Percentiles rank a stretch among this genome's conserved stretches.
Evolutionary conservation across 2,113 vertebrate species (phyloP).

Genomic region (Connochaetes taurinus): DNA sequence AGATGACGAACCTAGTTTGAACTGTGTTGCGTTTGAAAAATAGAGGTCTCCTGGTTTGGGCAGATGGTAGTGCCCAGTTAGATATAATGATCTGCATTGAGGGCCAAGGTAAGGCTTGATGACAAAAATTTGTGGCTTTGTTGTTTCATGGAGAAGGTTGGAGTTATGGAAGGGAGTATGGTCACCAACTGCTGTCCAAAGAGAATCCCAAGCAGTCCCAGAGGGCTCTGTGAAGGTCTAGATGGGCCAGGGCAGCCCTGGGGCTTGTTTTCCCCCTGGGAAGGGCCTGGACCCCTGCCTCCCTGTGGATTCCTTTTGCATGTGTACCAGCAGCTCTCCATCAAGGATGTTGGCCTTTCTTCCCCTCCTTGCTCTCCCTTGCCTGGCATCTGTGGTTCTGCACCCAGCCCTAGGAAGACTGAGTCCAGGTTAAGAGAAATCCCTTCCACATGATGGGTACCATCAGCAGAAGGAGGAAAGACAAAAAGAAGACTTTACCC

Average conservation of each 20-base stretch:
- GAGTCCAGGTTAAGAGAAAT: background rate
- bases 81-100: background rate
- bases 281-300: background rate
- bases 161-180: background rate
- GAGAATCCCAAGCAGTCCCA: background rate
- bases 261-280: background rate
- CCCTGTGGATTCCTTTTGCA: background rate
- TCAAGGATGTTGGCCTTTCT: background rate
- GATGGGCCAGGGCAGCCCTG: background rate
- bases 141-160: background rate
- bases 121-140: background rate
- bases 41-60: background rate
- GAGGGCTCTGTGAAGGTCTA: background rate
- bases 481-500: background rate
- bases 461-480: background rate
- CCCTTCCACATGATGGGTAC: background rate
- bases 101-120: background rate
- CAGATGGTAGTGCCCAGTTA: background rate
- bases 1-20: background rate
- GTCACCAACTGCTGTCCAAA: background rate
- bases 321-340: background rate
- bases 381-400: background rate
- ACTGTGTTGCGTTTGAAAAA: background rate
- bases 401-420: background rate
- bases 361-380: background rate